Evolutionary conservation across 2,113 vertebrate genomes (phyloP), one percentile per base, ranked within the genome.

Genomic region (Pipa parva): DNA sequence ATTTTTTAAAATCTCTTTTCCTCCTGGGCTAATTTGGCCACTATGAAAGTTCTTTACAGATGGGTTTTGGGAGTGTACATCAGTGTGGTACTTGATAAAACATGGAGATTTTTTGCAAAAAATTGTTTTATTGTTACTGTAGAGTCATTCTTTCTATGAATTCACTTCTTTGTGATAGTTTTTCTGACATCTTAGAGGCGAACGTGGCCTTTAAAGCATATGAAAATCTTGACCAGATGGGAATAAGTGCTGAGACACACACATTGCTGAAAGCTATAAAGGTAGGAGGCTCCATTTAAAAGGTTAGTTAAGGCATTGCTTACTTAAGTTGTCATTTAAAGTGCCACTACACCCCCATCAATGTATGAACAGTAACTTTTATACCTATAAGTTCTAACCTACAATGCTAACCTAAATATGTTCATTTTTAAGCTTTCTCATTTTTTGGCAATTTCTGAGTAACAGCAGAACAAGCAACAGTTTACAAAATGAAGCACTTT

Each of bases 191-290:
- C 26, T 33, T 36, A 28, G 49, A 63, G 28, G 70, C 49, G 17
- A 75, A 45, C 26, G 25, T 72, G 29, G 59, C 69, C 9, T 75
- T 72, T 51, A 49, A 36, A 39, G 48, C 70, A 31, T 69, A 69
- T 68, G 69, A 75, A 45, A 51, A 63, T 39, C 15, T 54, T 51
- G 59, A 75, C 22, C 59, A 75, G 37, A 68, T 18, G 10, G 73
- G 63, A 13, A 26, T 75, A 26, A 45, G 20, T 55, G 48, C 61
- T 10, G 37, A 72, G 18, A 18, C 37, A 20, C 17, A 21, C 7
- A 68, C 24, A 13, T 26, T 68, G 20, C 52, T 74, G 36, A 63
- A 51, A 67, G 54, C 54, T 18, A 56, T 75, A 6, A 75, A 75
- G 63, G 73, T 72, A 69, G 27, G 58, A 46, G 25, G 12, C 33